Conservation (phyloP, 2,888 invertebrate genomes). For the Eristalis intricaria region DNA sequence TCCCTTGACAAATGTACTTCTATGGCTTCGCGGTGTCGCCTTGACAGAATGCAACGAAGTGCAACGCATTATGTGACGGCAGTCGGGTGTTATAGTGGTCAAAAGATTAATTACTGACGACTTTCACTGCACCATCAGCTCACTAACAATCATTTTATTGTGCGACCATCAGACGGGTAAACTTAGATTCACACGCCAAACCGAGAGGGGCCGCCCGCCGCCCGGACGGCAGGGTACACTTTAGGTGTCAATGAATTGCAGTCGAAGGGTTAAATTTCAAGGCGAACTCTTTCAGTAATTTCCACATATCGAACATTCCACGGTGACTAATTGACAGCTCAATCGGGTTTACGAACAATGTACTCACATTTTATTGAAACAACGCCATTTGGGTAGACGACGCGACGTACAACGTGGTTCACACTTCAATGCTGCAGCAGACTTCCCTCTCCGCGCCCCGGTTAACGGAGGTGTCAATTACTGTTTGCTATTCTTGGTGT, state of each 20-base stretch:
- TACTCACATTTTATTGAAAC: not conserved
- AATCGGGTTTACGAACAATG: conserved; percentile 42
- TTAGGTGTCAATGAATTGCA: conserved; percentile 55
- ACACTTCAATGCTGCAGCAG: conserved; percentile 53
- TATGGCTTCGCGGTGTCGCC: conserved; percentile 68
- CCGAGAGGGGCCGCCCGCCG: not conserved
- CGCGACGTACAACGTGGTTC: conserved; percentile 19
- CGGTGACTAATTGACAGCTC: conserved; percentile 65
- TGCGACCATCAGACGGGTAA: not conserved
- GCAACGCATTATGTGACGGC: conserved; percentile 57
- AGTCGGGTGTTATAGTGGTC: conserved; percentile 68
- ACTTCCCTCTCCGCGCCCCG: not conserved
- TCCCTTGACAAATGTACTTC: conserved; percentile 30
- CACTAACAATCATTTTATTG: conserved; percentile 13
- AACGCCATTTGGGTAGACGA: conserved; percentile 32
- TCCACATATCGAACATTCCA: conserved; percentile 13
- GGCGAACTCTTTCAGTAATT: conserved; percentile 24
- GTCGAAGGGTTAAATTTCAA: conserved; percentile 53
- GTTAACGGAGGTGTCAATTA: conserved; percentile 61
- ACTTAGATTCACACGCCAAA: not conserved
- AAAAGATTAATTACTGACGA: conserved; percentile 69
- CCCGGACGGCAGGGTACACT: conserved; percentile 16
- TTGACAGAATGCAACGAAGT: conserved; percentile 62
- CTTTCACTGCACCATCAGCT: conserved; percentile 53
- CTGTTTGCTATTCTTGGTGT: conserved; percentile 48